phyloP scores from a whole-genome alignment of 1,140 invertebrate species.

The Galendromus occidentalis region DNA sequence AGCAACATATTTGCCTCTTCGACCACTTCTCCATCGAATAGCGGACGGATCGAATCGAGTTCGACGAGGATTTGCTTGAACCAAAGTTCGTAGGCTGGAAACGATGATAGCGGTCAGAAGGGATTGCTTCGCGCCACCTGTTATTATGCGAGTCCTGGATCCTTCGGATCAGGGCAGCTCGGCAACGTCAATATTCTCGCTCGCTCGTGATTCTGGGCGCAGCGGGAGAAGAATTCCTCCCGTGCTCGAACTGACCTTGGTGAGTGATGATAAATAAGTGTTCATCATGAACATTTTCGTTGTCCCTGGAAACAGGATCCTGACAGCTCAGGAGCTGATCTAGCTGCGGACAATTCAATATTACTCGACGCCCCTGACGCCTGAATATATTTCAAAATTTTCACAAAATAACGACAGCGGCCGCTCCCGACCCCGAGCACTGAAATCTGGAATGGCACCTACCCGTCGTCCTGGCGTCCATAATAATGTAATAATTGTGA shows the following conservation, averaged over 20 bases:
- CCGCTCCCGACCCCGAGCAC: background rate
- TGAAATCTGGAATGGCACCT: background rate
- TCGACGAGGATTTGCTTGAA: constrained; percentile 98
- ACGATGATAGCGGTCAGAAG: background rate
- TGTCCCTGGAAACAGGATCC: constrained; percentile 48
- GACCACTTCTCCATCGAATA: constrained; percentile 54
- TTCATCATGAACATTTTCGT: constrained; percentile 62
- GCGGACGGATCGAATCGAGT: constrained; percentile 64
- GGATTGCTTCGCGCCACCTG: no score
- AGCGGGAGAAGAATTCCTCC: background rate
- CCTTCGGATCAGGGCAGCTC: no score
- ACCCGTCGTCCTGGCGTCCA: background rate
- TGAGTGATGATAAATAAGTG: constrained; percentile 93
- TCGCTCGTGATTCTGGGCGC: background rate
- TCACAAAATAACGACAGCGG: background rate
- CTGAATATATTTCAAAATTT: background rate
- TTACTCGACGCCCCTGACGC: background rate
- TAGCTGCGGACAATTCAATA: constrained; percentile 31
- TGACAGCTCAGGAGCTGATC: constrained; percentile 74
- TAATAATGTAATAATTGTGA: constrained; percentile 11
- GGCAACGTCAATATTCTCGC: no score
- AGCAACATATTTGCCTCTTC: constrained; percentile 81
- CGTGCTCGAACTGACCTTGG: constrained; percentile 48
- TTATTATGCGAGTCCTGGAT: no score
- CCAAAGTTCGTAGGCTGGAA: constrained; percentile 91